Percentiles rank a stretch among this genome's conserved stretches.
Conservation (phyloP, 2,113 vertebrate species). For the Bucco capensis region DNA sequence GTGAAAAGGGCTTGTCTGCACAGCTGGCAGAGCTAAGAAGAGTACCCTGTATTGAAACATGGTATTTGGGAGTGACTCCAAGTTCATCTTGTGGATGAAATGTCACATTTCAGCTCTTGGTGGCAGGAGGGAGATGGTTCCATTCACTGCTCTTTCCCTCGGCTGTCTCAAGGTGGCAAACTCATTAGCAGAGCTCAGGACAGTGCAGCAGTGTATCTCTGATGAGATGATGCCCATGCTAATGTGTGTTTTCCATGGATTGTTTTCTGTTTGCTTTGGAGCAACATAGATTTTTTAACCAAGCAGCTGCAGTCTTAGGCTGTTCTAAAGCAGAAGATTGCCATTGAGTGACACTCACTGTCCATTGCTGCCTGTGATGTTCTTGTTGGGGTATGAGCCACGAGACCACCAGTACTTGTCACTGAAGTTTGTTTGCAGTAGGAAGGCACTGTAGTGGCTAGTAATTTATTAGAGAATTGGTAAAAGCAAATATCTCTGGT, state of each 20-base stretch:
- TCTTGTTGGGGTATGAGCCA: not conserved
- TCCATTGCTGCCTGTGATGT: not conserved
- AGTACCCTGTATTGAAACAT: rapidly evolving
- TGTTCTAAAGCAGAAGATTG: not conserved
- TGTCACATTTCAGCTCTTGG: not conserved
- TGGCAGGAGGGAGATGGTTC: not conserved
- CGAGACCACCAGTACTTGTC: not conserved
- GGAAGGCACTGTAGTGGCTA: not conserved
- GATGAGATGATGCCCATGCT: too few species aligned
- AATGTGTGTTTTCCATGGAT: rapidly evolving
- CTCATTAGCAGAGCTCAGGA: not conserved
- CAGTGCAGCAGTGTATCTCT: not conserved
- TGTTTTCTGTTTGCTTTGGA: not conserved
- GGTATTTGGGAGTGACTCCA: not conserved
- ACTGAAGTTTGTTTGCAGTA: not conserved
- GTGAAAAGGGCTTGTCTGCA: not conserved
- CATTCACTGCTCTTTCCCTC: not conserved
- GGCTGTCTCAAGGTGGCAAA: not conserved
- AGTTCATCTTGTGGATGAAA: not conserved
- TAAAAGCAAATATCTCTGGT: not conserved
- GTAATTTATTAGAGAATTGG: not conserved
- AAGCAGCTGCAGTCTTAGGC: not conserved
- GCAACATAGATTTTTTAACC: not conserved
- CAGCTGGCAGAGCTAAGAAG: not conserved
- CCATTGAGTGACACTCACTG: not conserved